phyloP scores from a whole-genome alignment of 2,888 invertebrate species.

The Drosophila birchii region DNA sequence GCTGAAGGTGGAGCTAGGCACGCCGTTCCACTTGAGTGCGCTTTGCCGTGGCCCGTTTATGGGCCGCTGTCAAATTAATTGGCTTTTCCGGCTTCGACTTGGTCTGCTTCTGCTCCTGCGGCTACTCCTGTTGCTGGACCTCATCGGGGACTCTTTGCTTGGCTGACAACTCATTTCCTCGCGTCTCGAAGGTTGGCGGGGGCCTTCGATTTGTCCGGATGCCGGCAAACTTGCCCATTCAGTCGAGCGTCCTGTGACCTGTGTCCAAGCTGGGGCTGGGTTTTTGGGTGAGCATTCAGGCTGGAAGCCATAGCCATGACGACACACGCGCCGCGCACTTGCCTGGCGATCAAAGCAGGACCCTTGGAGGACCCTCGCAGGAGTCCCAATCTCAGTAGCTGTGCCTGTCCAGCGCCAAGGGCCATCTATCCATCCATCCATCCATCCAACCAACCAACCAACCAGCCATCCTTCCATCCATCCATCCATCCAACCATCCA shows the following conservation, averaged over 20 bases:
- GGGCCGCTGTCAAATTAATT: slow-evolving; percentile 72
- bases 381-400: background rate
- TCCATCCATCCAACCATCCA: slow-evolving; percentile 10
- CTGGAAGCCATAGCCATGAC: slow-evolving; percentile 6
- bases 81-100: slow-evolving; percentile 66
- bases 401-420: slow-evolving; percentile 26
- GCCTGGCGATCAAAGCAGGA: slow-evolving; percentile 4
- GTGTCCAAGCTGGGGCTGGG: background rate
- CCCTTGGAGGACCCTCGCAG: background rate
- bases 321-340: slow-evolving; percentile 8
- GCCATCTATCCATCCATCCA: slow-evolving; percentile 16
- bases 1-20: slow-evolving; percentile 7
- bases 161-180: slow-evolving; percentile 63
- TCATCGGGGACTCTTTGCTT: slow-evolving; percentile 21
- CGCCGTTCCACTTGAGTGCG: slow-evolving; percentile 65
- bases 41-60: slow-evolving; percentile 56
- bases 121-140: slow-evolving; percentile 12
- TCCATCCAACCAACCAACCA: slow-evolving; percentile 12
- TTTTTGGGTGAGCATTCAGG: background rate
- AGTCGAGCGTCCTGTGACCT: slow-evolving; percentile 28
- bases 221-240: slow-evolving; percentile 20
- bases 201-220: slow-evolving; percentile 28
- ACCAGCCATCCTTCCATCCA: slow-evolving; percentile 21
- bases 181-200: slow-evolving; percentile 9
- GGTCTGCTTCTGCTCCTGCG: slow-evolving; percentile 7